A percentile compares a stretch with the other conserved stretches of the same genome.
Conservation (phyloP, 1,140 invertebrate species). For the Hyphantria cunea region DNA sequence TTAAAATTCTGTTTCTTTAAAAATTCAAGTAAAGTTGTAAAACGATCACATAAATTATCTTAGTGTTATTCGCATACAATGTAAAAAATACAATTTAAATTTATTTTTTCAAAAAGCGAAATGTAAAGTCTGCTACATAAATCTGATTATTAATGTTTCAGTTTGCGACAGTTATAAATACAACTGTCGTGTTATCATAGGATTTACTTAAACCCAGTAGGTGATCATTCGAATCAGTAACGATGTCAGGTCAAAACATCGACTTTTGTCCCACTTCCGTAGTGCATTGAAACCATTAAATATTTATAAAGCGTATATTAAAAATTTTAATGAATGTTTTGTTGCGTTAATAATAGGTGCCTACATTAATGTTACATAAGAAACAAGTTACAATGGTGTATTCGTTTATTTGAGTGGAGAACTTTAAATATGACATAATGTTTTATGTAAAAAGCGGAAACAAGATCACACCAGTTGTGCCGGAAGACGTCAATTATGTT, state of each 20-base stretch:
- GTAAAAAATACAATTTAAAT: no score
- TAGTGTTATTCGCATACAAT: not conserved
- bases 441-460: conserved; percentile 26
- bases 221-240: no score
- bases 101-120: no score
- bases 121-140: no score
- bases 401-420: conserved; percentile 10
- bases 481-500: conserved; percentile 18
- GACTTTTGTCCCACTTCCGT: not conserved
- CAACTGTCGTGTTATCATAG: no score
- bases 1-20: no score
- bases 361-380: conserved; percentile 18
- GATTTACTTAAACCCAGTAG: no score
- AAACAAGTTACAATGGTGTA: conserved; percentile 13
- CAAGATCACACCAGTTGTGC: conserved; percentile 1
- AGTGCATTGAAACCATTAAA: not conserved
- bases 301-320: not conserved
- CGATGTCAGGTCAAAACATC: not conserved
- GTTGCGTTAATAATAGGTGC: conserved; percentile 8
- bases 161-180: no score
- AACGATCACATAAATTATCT: no score
- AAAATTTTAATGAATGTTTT: no score
- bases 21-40: no score
- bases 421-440: conserved; percentile 12
- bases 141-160: no score